Evolutionary conservation across 1,140 invertebrate genomes (phyloP).

Genomic region (Micrasema longulum): DNA sequence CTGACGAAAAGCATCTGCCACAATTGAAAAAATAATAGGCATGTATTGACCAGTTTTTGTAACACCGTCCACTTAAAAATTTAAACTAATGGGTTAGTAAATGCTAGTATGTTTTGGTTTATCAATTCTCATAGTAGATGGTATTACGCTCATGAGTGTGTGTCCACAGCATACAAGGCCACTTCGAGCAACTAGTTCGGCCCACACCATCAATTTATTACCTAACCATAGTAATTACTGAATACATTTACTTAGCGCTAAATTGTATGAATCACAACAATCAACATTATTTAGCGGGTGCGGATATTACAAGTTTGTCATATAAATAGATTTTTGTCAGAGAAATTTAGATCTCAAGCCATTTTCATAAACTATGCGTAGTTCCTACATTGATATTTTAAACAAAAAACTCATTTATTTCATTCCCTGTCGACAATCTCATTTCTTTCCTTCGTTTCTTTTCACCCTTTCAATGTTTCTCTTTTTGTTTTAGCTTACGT

Average conservation of each 20-base stretch:
- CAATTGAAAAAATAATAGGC: too few species aligned
- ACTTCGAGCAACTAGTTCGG: neutral
- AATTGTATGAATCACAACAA: constrained; percentile 13
- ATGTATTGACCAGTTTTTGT: too few species aligned
- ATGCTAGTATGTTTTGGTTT: too few species aligned
- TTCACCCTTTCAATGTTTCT: neutral
- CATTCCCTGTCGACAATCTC: neutral
- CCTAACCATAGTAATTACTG: constrained; percentile 32
- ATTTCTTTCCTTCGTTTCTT: neutral
- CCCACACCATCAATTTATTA: constrained; percentile 10
- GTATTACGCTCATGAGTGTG: neutral
- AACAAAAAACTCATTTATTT: neutral
- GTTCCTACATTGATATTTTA: neutral
- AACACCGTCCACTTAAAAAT: too few species aligned
- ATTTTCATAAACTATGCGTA: neutral
- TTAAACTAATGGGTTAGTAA: too few species aligned
- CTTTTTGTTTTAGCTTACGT: neutral
- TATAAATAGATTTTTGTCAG: neutral
- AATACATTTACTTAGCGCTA: constrained; percentile 25
- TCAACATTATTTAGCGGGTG: too few species aligned
- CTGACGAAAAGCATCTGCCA: too few species aligned
- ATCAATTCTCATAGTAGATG: neutral
- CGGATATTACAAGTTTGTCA: neutral
- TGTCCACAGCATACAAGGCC: constrained; percentile 7
- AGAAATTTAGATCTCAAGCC: neutral